Conservation (phyloP, 2,797 vertebrate genomes). For the Lithobates sylvaticus region DNA sequence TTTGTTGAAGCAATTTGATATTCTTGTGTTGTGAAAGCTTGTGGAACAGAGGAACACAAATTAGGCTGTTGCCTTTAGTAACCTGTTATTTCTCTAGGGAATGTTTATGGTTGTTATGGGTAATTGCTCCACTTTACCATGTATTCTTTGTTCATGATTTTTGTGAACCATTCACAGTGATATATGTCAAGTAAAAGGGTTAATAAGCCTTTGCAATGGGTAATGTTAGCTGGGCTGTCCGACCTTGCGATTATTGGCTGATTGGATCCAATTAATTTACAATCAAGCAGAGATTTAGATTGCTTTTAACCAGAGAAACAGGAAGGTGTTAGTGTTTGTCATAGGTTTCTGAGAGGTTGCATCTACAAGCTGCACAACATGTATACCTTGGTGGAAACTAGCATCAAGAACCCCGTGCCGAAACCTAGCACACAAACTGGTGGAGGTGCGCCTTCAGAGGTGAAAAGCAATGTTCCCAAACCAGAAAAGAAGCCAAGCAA, state of each 20-base stretch:
- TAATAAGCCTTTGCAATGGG: background rate
- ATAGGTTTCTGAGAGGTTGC: too few species aligned
- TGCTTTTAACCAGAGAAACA: background rate
- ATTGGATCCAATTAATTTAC: conserved; percentile 79
- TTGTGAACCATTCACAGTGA: too few species aligned
- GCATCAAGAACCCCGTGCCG: conserved; percentile 87
- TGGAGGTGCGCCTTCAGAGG: conserved; percentile 58
- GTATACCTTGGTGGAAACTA: conserved; percentile 95
- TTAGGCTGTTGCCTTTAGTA: too few species aligned
- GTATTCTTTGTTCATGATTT: too few species aligned
- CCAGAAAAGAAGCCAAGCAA: conserved; percentile 57
- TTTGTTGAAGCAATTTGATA: too few species aligned
- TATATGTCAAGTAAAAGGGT: background rate
- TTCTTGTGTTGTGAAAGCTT: too few species aligned
- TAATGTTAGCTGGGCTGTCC: conserved; percentile 64
- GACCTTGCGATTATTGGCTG: conserved; percentile 85
- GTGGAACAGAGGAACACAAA: too few species aligned
- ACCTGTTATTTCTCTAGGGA: too few species aligned
- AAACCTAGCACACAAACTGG: conserved; percentile 76
- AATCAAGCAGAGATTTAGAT: conserved; percentile 81
- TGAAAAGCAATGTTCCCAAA: conserved; percentile 63
- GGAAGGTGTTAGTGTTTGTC: conserved; percentile 22
- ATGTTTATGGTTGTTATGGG: too few species aligned
- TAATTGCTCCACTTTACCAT: too few species aligned
- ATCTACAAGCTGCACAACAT: conserved; percentile 69